A percentile compares a stretch with the other conserved stretches of the same genome.
These are phyloP conservation scores for Brotula barbata DNA, from an alignment of 2,797 vertebrate genomes.

Conservation along the genomic window DNA sequence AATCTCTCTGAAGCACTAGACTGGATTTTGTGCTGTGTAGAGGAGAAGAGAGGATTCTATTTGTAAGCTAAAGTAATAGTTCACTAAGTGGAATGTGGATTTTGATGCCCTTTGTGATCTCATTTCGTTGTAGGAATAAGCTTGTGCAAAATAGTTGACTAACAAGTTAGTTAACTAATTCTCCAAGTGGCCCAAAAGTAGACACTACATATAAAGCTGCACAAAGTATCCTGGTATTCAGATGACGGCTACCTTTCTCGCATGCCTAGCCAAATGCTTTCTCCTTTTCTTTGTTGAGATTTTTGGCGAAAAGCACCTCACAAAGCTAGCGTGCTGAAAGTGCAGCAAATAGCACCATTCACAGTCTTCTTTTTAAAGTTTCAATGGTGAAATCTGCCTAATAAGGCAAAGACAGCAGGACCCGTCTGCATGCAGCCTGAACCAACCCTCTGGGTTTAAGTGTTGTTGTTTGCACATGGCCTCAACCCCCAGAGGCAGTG, in stretches of 20 bases:
- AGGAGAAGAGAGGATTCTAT: constrained; percentile 18
- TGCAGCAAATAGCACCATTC: constrained; percentile 23
- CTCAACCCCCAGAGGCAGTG: constrained; percentile 49
- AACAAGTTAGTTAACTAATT: constrained; percentile 7
- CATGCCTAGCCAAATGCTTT: neutral
- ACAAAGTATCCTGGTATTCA: neutral
- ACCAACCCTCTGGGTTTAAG: constrained; percentile 54
- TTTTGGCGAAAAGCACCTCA: constrained; percentile 2
- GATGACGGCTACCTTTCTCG: neutral
- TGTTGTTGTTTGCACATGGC: constrained; percentile 64
- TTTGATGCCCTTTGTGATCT: neutral
- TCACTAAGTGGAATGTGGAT: constrained; percentile 7
- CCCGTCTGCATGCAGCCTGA: constrained; percentile 40
- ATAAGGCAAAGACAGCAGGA: constrained; percentile 55
- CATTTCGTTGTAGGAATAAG: constrained; percentile 8
- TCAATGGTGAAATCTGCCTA: constrained; percentile 36
- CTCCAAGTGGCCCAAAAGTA: constrained; percentile 21
- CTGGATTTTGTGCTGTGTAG: constrained; percentile 48
- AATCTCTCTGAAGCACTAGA: constrained; percentile 66
- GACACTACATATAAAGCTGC: constrained; percentile 12
- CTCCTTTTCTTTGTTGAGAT: neutral
- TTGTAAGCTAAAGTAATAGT: constrained; percentile 9
- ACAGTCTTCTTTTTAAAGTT: constrained; percentile 34
- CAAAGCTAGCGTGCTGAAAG: constrained; percentile 16
- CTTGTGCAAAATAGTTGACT: neutral